phyloP scores from a whole-genome alignment of 2,113 vertebrate genomes.

The Taurulus bubalis region DNA sequence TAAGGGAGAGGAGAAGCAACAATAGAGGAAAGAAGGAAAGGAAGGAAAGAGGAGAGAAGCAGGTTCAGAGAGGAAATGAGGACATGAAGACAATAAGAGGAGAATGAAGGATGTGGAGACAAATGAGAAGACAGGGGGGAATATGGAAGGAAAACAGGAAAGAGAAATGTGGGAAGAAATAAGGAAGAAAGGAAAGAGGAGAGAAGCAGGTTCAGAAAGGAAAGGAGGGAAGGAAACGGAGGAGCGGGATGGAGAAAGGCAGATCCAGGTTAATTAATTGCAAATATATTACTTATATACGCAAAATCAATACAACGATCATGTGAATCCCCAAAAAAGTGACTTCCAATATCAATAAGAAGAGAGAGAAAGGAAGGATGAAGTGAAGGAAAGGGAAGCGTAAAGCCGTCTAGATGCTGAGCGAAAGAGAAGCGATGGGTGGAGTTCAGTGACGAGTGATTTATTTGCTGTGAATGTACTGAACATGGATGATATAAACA shows the following conservation, averaged over 20 bases:
- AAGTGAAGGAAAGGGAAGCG: too few relatives aligned
- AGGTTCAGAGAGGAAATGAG: background rate
- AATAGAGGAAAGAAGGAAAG: background rate
- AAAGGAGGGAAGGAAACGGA: background rate
- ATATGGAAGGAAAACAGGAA: background rate
- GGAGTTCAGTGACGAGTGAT: conserved; percentile 27
- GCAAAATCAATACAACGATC: too few relatives aligned
- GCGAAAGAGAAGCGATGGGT: conserved; percentile 6
- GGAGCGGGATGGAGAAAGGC: too few relatives aligned
- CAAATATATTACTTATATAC: too few relatives aligned
- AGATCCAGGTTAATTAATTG: too few relatives aligned
- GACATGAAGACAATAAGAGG: background rate
- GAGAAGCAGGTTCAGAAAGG: background rate
- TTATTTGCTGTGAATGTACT: conserved; percentile 38
- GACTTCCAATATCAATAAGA: too few relatives aligned
- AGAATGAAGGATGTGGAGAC: too few relatives aligned
- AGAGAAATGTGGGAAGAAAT: background rate
- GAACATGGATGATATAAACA: conserved; percentile 9
- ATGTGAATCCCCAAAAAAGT: too few relatives aligned
- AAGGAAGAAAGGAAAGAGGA: background rate
- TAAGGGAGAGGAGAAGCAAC: background rate
- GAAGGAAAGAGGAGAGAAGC: background rate
- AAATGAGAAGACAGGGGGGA: background rate
- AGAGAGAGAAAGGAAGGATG: too few relatives aligned
- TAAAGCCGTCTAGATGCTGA: too few relatives aligned